Evolutionary conservation across 1,140 invertebrate genomes (phyloP), one percentile per base, ranked within the genome.

Genomic region (Adelges cooleyi): DNA sequence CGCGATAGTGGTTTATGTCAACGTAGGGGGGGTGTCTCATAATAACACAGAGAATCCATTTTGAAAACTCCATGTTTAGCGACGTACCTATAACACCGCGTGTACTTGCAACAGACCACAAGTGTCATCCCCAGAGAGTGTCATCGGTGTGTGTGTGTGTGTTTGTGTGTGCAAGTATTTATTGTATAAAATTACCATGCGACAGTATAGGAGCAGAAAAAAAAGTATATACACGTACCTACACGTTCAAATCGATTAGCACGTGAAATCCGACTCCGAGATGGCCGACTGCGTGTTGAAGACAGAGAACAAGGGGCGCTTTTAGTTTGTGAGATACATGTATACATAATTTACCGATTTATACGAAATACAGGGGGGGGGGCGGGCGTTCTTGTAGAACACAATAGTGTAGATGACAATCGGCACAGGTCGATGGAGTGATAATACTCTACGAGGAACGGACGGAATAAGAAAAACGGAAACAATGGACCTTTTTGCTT

Each of bases 401-500:
- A 48, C 42, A 62, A 62, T 48, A 33, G 25, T 62, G 3, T n/a
- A 46, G 42, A 62, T 62, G 56, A 62, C 56, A 62, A 62, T 62
- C 56, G 56, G 25, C 56, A 46, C 11, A 20, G 56, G 20, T 25
- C 56, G 56, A 62, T 62, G 56, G 42, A 62, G 56, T 62, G 56
- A 62, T 62, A 62, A 62, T 46, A 46, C 3, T 44, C 9, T 36
- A 5, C 15, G 15, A 17, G 40, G 36, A 17, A 9, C 17, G 27
- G 56, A 1, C 20, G 22, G 44, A 22, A 62, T 48, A 62, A 62
- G 56, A 62, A 62, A 62, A 46, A 62, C 25, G 56, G 42, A 62
- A 46, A 62, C 56, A 62, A 62, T 62, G 56, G 42, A 29, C 56
- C 23, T 48, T 62, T 59, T 62, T 62, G 56, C 56, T 18, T 6